A percentile compares a stretch with the other conserved stretches of the same genome.
Evolutionary conservation across 2,113 vertebrate genomes (phyloP).

Genomic region (Tympanuchus pallidicinctus): DNA sequence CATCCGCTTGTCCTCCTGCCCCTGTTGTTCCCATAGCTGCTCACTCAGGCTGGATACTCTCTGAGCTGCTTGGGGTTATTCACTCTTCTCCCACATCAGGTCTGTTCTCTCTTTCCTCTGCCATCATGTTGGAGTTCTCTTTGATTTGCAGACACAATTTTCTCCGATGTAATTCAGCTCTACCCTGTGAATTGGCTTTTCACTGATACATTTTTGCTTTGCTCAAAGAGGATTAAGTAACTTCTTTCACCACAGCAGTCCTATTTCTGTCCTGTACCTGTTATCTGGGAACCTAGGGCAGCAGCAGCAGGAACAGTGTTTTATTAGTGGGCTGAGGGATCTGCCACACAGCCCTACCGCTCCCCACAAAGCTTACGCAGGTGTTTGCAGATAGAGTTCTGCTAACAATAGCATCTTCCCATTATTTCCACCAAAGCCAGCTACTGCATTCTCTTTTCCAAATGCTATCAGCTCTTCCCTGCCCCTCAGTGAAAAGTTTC

Average conservation of each 20-base stretch:
- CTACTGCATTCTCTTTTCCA: conserved; percentile 26
- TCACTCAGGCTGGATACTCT: neutral
- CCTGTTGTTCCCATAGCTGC: neutral
- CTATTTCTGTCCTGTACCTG: conserved; percentile 62
- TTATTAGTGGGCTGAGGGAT: conserved; percentile 29
- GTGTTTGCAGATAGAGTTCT: conserved; percentile 44
- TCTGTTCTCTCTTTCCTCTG: neutral
- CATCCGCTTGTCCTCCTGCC: neutral
- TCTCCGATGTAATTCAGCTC: conserved; percentile 17
- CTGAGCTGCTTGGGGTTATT: neutral
- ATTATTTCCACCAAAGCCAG: conserved; percentile 33
- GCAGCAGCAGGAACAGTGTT: neutral
- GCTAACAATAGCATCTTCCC: conserved; percentile 39
- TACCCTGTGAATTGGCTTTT: conserved; percentile 48
- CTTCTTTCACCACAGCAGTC: conserved; percentile 45
- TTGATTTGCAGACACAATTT: conserved; percentile 58
- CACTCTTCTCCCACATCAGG: neutral
- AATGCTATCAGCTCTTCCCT: conserved; percentile 12
- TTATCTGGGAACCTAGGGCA: conserved; percentile 66
- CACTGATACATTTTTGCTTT: conserved; percentile 42
- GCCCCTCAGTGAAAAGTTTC: conserved; percentile 3
- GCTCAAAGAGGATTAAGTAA: conserved; percentile 62
- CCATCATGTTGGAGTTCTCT: neutral
- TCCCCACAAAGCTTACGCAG: conserved; percentile 27
- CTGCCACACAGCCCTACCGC: neutral